Evolutionary conservation across 2,888 invertebrate genomes (phyloP), one percentile per base, ranked within the genome.

Genomic region (Minunthozetes semirufus): DNA sequence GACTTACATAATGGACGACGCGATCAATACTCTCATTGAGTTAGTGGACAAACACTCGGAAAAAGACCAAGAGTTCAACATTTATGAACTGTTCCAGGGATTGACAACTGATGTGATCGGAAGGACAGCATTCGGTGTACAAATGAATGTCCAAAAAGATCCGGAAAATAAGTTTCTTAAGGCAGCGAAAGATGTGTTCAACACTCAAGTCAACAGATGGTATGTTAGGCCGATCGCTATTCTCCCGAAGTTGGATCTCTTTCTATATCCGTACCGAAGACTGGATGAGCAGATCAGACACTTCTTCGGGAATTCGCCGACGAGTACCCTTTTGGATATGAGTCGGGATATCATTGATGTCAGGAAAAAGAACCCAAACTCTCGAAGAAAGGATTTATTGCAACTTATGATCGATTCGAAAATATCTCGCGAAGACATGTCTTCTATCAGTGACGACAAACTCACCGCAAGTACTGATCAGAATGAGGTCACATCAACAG

Each of bases 41-140:
- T 73, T 76, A 13, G 33, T 77, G 19, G 76, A 33, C 19, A 48
- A 48, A 38, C 29, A 73, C 1, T 38, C 53, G 22, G 17, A 74
- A 15, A 17, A 9, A 11, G 76, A 63, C 11, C 68, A 76, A 46
- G 63, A 76, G 13, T 78, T 78, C 46, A 77, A 78, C 33, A 76
- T 78, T 27, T 78, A 78, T 61, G 68, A 72, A n/a, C 33, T 77
- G 53, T 77, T 76, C 42, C 76, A 78, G 63, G 71, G 75, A 2
- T 71, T 78, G 15, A 78, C 78, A 0, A 76, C 76, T 75, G 78
- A 78, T 59, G 76, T 76, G 15, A 77, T 78, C 25, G 77, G 77
- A 22, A 61, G 77, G 59, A 77, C 76, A n/a, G 76, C 77, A 5
- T 77, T 78, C n/a, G 78, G 78, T 19, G 77, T 78, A 15, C 71